Evolutionary conservation across 1,140 invertebrate species (phyloP).

Genomic region (Adelges cooleyi): DNA sequence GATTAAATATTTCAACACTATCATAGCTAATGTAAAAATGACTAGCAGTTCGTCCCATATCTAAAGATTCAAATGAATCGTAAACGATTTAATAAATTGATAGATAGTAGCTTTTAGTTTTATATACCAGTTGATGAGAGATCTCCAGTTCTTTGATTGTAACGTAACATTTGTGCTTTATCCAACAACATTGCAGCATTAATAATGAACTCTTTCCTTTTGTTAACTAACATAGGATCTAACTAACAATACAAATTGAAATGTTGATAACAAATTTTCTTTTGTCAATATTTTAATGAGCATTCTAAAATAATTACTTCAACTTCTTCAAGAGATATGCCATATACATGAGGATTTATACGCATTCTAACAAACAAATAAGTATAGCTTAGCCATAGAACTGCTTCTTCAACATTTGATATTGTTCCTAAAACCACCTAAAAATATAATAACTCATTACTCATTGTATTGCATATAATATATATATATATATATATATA

Average conservation of each 20-base stretch:
- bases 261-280: not conserved
- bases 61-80: conserved; percentile 43
- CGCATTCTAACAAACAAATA: conserved; percentile 91
- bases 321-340: conserved; percentile 58
- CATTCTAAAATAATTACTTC: conserved; percentile 37
- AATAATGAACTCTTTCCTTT: conserved; percentile 64
- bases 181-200: conserved; percentile 73
- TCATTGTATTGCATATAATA: too few species aligned
- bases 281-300: not conserved
- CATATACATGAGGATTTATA: conserved; percentile 85
- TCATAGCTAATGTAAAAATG: conserved; percentile 97
- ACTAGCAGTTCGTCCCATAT: conserved; percentile 89
- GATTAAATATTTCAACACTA: conserved; percentile 85
- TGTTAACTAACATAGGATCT: conserved; percentile 62
- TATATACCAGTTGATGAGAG: conserved; percentile 59
- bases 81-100: too few species aligned
- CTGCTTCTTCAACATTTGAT: conserved; percentile 87
- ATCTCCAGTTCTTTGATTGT: conserved; percentile 69
- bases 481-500: too few species aligned
- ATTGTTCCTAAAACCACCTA: conserved; percentile 87
- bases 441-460: too few species aligned
- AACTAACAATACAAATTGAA: conserved; percentile 41
- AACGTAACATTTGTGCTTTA: conserved; percentile 88
- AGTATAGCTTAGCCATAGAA: conserved; percentile 95
- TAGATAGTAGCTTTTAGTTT: too few species aligned